A percentile compares a stretch with the other conserved stretches of the same genome.
Evolutionary conservation across 2,888 invertebrate genomes (phyloP).

Genomic region (Drosophila ustulata): DNA sequence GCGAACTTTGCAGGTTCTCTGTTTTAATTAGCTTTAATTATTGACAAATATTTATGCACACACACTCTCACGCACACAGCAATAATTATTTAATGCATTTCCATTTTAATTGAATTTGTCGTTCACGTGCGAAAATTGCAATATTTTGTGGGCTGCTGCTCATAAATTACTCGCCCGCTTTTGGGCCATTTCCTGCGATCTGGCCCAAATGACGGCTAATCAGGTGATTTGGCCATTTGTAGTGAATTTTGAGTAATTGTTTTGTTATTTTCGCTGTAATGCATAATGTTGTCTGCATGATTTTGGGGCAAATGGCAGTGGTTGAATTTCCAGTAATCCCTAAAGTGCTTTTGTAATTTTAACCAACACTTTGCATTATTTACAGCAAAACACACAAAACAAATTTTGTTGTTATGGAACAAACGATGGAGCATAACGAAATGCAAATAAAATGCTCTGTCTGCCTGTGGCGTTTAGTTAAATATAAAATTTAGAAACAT

Average conservation of each 20-base stretch:
- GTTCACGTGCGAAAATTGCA: constrained; percentile 32
- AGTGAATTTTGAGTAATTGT: constrained; percentile 20
- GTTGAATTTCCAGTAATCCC: constrained; percentile 7
- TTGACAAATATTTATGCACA: constrained; percentile 40
- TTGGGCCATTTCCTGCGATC: background rate
- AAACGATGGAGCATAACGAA: constrained; percentile 43
- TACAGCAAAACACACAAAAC: constrained; percentile 26
- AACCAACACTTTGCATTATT: constrained; percentile 8
- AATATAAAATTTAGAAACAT: constrained; percentile 28
- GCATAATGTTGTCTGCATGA: constrained; percentile 5
- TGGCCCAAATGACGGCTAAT: constrained; percentile 47
- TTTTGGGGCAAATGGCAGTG: constrained; percentile 29
- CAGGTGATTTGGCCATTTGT: constrained; percentile 52
- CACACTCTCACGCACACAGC: background rate
- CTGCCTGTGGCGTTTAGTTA: constrained; percentile 8
- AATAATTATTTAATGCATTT: constrained; percentile 57
- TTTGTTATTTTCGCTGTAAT: background rate
- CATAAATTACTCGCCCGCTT: constrained; percentile 11
- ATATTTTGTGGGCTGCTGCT: background rate
- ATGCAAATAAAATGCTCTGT: constrained; percentile 40
- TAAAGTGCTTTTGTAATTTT: constrained; percentile 24
- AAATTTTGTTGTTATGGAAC: constrained; percentile 26
- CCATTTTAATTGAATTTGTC: constrained; percentile 59
- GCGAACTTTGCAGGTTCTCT: constrained; percentile 10
- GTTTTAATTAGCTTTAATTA: constrained; percentile 53